Evolutionary conservation across 2,888 invertebrate species (phyloP), one percentile per base, ranked within the genome.

Genomic region (Aquatica leii): DNA sequence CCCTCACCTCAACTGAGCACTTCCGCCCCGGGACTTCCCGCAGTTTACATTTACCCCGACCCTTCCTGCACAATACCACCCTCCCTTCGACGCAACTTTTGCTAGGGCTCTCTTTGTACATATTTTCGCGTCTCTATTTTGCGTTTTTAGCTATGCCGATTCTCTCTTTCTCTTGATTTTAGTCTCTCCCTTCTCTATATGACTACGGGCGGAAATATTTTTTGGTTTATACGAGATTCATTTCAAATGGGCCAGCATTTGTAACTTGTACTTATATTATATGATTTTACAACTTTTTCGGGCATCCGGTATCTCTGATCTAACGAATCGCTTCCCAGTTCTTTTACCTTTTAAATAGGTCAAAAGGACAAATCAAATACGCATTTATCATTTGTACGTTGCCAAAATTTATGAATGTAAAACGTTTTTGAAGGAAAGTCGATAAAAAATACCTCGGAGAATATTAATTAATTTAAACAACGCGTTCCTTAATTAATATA

Each of bases 21-120:
- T 77, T 77, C 76, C 76, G 76, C 77, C 75, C 76, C 74, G 77
- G 77, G 77, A 79, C 78, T 78, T 77, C 78, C 79, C 78, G 77
- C 78, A 78, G 77, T 78, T 78, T 79, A 77, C 78, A 77, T 77
- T 78, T 75, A 74, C 75, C 76, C 73, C 75, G 67, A 65, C 71
- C 79, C 81, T 80, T 81, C 80, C 78, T 78, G 78, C 77, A 76
- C 77, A 76, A 74, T 70, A 65, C 66, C 65, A 59, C 62, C 65
- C 63, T 51, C 60, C 69, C 65, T 64, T 66, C 70, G 65, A 69
- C 70, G 66, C 70, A 70, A 70, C 68, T 70, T 70, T 70, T 70
- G 69, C 70, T 70, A 69, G 69, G 67, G 63, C 69, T 65, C 69
- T 70, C 67, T 67, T 67, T 69, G 66, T 65, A 68, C 70, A 68